Conservation (phyloP, 2,888 invertebrate species). For the Meiosimyza decipiens region DNA sequence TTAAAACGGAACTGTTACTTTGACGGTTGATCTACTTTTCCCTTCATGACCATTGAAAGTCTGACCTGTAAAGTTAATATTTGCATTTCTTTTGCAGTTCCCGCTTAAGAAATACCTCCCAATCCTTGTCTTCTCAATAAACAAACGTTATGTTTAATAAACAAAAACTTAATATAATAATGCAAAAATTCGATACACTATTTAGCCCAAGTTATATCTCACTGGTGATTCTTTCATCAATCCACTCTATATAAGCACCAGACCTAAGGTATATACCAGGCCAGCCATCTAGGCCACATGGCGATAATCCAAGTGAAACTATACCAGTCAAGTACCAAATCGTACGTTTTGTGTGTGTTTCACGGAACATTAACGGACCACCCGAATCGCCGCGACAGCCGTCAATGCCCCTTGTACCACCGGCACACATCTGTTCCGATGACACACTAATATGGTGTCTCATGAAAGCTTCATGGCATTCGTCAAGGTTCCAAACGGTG, state of each 20-base stretch:
- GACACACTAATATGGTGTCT: too few relatives aligned
- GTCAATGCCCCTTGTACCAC: too few relatives aligned
- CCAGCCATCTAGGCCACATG: constrained; percentile 70
- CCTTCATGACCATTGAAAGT: too few relatives aligned
- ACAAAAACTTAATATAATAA: neutral
- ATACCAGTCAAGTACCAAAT: constrained; percentile 69
- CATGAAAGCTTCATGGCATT: constrained; percentile 67
- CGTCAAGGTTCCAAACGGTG: constrained; percentile 63
- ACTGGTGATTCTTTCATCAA: constrained; percentile 52
- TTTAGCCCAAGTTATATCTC: constrained; percentile 28
- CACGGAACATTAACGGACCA: constrained; percentile 69
- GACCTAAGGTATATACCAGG: constrained; percentile 73
- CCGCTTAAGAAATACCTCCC: too few relatives aligned
- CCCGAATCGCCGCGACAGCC: constrained; percentile 71
- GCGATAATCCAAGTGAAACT: constrained; percentile 72
- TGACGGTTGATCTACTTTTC: too few relatives aligned
- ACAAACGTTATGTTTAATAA: too few relatives aligned
- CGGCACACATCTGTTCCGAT: too few relatives aligned
- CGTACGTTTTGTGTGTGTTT: constrained; percentile 51
- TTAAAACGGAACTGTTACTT: too few relatives aligned
- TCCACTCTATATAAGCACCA: constrained; percentile 70
- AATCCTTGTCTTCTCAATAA: too few relatives aligned
- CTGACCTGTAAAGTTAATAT: too few relatives aligned
- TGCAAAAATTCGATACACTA: neutral
- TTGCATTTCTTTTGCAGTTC: too few relatives aligned